Base-by-base conservation (phyloP, 2,797 vertebrate species). In the Sciurus vulgaris region DNA sequence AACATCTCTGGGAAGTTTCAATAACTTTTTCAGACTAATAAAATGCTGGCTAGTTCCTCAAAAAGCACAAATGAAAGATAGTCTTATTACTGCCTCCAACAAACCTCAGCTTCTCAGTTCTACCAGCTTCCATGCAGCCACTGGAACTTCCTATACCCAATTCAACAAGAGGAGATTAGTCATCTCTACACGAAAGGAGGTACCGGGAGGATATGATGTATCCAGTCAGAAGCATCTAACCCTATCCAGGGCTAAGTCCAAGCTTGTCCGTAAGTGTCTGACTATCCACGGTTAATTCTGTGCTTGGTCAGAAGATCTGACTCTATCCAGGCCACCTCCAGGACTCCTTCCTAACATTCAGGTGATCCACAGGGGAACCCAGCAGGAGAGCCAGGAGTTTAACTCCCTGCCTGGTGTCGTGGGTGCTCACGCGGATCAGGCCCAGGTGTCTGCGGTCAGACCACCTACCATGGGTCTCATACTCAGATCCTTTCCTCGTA, bases 1-100 rank as follows among this genome's bases (percentile, higher is more conserved):
- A 87, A 85, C 30, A 67, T 47, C 92, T 95, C 91, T 90, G 96
- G 97, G 91, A 95, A 97, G 96, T 97, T 97, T 97, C 96, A 95
- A 84, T 96, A 92, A 96, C 84, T 93, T 97, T 97, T 97, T 91
- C 69, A 96, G 79, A 76, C n/a, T 84, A 86, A 91, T 54, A 93
- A 83, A 89, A 94, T 93, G 84, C 86, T 51, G 69, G 41, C 6
- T 95, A 96, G 86, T 97, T 97, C 96, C 96, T 51, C 76, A 86
- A 84, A 97, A 87, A 93, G 51, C 79, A 61, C 77, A 49, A 92
- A 85, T 91, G 79, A 84, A 95, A 91, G 78, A 63, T 93, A 33
- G 49, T n/a, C 70, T 93, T 95, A 93, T 92, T 91, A 86, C 77
- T 93, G 54, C 38, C 17, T 83, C 74, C 92, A 15, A n/a, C 78